Evolutionary conservation across 2,888 invertebrate genomes (phyloP).

Genomic region (Druceiella hillmani): DNA sequence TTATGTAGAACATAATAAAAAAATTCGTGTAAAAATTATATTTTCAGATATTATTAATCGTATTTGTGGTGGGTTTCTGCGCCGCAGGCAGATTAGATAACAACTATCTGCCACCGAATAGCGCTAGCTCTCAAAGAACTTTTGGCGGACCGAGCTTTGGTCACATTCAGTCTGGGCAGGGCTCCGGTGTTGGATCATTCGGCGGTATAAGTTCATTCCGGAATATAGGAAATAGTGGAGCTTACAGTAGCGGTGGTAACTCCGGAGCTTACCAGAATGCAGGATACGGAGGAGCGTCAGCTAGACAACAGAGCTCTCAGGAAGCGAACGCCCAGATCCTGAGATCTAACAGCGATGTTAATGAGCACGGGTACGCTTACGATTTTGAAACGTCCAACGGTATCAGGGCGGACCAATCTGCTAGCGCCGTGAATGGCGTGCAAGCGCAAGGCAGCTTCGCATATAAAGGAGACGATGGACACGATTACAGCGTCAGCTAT

Average conservation of each 20-base stretch:
- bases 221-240: no score
- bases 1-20: no score
- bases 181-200: no score
- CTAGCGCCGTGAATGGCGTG: slow-evolving; percentile 33
- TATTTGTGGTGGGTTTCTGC: slow-evolving; percentile 42
- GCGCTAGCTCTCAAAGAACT: no score
- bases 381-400: slow-evolving; percentile 41
- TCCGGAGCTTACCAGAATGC: no score
- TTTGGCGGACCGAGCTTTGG: no score
- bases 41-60: slow-evolving; percentile 38
- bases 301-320: slow-evolving; percentile 29
- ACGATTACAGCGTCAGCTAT: slow-evolving; percentile 34
- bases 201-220: no score
- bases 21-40: no score
- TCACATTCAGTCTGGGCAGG: no score
- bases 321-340: slow-evolving; percentile 44
- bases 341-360: slow-evolving; percentile 41
- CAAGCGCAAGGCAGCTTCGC: slow-evolving; percentile 38
- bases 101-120: slow-evolving; percentile 46
- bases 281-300: slow-evolving; percentile 23
- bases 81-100: slow-evolving; percentile 46
- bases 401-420: slow-evolving; percentile 39
- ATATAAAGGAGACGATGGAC: slow-evolving; percentile 41
- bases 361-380: slow-evolving; percentile 42
- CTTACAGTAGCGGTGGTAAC: no score